Conservation (phyloP, 2,888 invertebrate genomes). For the Syritta pipiens region DNA sequence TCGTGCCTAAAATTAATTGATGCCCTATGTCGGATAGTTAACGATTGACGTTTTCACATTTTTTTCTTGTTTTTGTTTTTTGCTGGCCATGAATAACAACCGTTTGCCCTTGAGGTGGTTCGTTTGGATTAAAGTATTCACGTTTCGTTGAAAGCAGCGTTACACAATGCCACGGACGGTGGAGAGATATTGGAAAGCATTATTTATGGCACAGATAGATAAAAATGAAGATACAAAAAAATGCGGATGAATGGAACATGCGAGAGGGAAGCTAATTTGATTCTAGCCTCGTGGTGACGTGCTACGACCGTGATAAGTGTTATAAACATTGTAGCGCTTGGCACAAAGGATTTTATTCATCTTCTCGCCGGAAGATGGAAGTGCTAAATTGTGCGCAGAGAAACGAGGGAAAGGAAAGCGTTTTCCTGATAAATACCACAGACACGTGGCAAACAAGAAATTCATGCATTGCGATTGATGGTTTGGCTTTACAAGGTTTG, state of each 20-base stretch:
- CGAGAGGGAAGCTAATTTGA: slow-evolving; percentile 14
- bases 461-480: slow-evolving; percentile 1
- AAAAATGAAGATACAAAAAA: background rate
- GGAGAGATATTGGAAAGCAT: background rate
- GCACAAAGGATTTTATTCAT: slow-evolving; percentile 2
- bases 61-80: slow-evolving; percentile 5
- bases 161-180: background rate
- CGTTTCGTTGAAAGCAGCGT: too few species aligned
- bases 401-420: background rate
- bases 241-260: background rate
- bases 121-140: too few species aligned
- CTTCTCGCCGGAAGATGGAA: background rate
- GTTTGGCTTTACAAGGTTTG: too few species aligned
- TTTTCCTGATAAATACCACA: slow-evolving; percentile 2
- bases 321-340: background rate
- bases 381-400: background rate
- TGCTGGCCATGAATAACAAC: slow-evolving; percentile 6
- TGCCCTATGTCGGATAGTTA: background rate
- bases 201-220: slow-evolving; percentile 4
- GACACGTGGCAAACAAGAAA: slow-evolving; percentile 5
- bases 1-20: slow-evolving; percentile 15
- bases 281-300: slow-evolving; percentile 12
- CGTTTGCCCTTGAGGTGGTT: slow-evolving; percentile 4
- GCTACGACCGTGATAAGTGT: slow-evolving; percentile 10
- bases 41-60: too few species aligned